Base-by-base conservation (phyloP, 2,888 invertebrate species). In the Tryphoninae sp. region DNA sequence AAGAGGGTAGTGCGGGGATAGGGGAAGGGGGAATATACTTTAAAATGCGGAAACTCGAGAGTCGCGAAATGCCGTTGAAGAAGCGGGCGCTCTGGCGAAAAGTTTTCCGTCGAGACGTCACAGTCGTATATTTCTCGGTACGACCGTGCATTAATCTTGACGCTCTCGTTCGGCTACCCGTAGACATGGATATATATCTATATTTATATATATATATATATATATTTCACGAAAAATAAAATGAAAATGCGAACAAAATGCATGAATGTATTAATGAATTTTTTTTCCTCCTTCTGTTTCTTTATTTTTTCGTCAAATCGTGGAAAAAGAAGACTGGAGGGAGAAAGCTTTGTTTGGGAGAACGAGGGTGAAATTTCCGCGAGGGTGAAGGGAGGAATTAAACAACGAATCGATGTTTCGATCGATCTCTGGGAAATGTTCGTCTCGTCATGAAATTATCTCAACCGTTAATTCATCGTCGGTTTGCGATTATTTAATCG, bases 121-220 rank as follows among this genome's bases (percentile, higher is more conserved):
- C 64, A 75, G 77, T 82, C 83, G 75, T 81, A 80, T 84, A 80
- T 84, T 78, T 80, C 72, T 82, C 80, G 72, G 33, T 72, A 75
- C 71, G 78, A 74, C 73, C 79, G 64, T 76, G 75, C 84, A 85
- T 85, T 84, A 85, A 85, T 84, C 82, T 84, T 68, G 64, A 80
- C 68, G 68, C 83, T 83, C 62, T 62, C 61, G 69, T 2, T 11
- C 72, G 22, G n/a, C 22, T 33, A 26, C 26, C 11, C 58, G 58
- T 26, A 74, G 71, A 64, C 42, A 76, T 49, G 72, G 72, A 73
- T 76, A 75, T 64, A 76, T 76, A 33, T 33, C 0, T 6, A 33
- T 33, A 33, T 33, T 6, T 6, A 0, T 33, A 33, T 33, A 33
- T 6, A 4, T 33, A 26, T 26, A 26, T 4, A 33, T 33, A 33